Conservation (phyloP, 2,797 vertebrate species). For the Halcyon leucocephala region DNA sequence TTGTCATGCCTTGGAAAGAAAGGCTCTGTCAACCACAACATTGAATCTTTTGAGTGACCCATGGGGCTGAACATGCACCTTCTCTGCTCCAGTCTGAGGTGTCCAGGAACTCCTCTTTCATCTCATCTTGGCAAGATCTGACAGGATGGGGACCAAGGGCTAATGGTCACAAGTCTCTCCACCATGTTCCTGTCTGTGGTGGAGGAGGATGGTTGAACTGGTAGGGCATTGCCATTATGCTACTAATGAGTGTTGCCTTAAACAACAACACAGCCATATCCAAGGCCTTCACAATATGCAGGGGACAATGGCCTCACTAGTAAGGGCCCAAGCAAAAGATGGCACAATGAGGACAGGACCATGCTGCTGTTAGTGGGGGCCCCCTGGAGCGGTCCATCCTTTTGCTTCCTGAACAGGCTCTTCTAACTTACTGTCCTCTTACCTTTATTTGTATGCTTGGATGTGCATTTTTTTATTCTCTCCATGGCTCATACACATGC, state of each 20-base stretch:
- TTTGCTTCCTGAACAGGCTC: neutral
- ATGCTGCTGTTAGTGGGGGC: neutral
- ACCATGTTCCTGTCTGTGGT: neutral
- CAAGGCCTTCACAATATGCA: neutral
- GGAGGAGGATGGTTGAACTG: neutral
- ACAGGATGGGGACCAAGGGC: neutral
- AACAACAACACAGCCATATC: neutral
- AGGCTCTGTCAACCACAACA: neutral
- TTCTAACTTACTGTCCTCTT: neutral
- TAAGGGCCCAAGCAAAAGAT: neutral
- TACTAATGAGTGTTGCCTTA: fast-evolving
- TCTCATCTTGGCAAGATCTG: neutral
- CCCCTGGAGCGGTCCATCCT: neutral
- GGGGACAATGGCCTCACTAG: neutral
- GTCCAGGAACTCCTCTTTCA: neutral
- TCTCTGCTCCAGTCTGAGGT: neutral
- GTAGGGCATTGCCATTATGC: neutral
- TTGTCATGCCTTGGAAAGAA: neutral
- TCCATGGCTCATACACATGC: fast-evolving
- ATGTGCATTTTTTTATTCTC: neutral
- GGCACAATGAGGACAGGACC: neutral
- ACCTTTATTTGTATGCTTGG: neutral
- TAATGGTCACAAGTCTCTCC: neutral
- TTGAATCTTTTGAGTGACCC: neutral
- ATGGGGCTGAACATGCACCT: neutral